Percentiles rank a stretch among this genome's conserved stretches.
phyloP scores from a whole-genome alignment of 2,797 vertebrate species.

The Manis javanica region DNA sequence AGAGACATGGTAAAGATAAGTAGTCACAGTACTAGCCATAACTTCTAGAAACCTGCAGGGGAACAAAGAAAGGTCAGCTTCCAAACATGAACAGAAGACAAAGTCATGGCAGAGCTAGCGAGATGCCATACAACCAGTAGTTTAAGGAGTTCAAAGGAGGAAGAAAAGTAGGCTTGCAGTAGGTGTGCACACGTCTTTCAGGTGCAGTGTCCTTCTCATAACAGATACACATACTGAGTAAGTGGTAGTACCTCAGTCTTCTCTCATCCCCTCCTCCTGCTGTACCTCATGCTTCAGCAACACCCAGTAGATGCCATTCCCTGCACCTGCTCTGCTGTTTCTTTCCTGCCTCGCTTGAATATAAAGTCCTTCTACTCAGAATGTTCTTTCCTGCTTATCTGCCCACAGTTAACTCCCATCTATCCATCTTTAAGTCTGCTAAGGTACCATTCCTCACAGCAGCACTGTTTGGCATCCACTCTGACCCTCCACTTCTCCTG shows the following conservation, averaged over 20 bases:
- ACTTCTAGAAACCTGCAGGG: conserved; percentile 90
- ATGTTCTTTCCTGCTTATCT: not conserved
- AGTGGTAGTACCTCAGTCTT: not conserved
- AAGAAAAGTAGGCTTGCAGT: not conserved
- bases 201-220: not conserved
- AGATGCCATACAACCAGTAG: not conserved
- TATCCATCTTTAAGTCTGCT: not conserved
- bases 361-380: not conserved
- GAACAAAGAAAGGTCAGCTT: conserved; percentile 63
- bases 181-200: not conserved
- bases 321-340: not conserved
- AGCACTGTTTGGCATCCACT: not conserved
- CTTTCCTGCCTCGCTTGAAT: not conserved
- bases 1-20: conserved; percentile 88
- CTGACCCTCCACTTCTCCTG: not conserved
- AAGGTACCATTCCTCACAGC: not conserved
- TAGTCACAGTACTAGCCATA: conserved; percentile 86
- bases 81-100: not conserved
- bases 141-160: not conserved
- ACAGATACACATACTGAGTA: not conserved
- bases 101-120: not conserved
- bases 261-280: not conserved
- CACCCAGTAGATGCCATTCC: rapidly evolving
- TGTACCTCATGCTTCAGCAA: not conserved
- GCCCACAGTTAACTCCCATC: not conserved